Evolutionary conservation across 2,888 invertebrate species (phyloP), one percentile per base, ranked within the genome.

Genomic region (Oithona nana): DNA sequence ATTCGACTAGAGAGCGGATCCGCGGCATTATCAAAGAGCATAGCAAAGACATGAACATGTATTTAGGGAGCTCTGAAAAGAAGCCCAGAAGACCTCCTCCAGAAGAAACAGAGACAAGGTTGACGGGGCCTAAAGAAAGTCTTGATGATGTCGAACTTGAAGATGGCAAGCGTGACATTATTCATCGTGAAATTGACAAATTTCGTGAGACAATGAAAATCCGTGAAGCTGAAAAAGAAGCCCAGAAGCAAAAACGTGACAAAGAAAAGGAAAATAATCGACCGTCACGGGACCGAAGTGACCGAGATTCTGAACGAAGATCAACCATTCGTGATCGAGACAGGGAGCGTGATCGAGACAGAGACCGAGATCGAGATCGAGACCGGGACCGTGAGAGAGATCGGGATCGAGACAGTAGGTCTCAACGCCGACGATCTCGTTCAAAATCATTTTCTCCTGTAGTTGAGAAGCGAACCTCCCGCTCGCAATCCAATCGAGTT

Each of bases 171-270:
- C 83, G 92, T 57, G 90, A 92, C 75, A 81, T 95, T 68, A 97
- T 97, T 69, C 90, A 89, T 71, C 81, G 93, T 69, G 97, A 97
- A 80, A 97, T 97, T 74, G 89, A 89, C 69, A 92, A 90, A 76
- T 97, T 97, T 77, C 82, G 95, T 66, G 93, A 94, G 77, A 87
- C 89, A 68, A 94, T 90, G 84, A 90, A 90, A 87, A 89, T 89
- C 82, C 79, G 77, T 68, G 66, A 67, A 66, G 30, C 31, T 57
- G 58, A 83, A 81, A 83, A 83, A 77, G 82, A 83, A 75, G 84
- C 84, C 72, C 83, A 83, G 72, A 82, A 83, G 70, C 81, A 81
- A 69, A 82, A 82, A 71, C 80, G 80, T 52, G 76, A 76, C 39
- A 58, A 51, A 30, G 52, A 62, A 26, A 22, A 24, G 22, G 29